Percentiles rank a stretch among this genome's conserved stretches.
phyloP scores from a whole-genome alignment of 2,888 invertebrate species.

The Ligdia adustata region DNA sequence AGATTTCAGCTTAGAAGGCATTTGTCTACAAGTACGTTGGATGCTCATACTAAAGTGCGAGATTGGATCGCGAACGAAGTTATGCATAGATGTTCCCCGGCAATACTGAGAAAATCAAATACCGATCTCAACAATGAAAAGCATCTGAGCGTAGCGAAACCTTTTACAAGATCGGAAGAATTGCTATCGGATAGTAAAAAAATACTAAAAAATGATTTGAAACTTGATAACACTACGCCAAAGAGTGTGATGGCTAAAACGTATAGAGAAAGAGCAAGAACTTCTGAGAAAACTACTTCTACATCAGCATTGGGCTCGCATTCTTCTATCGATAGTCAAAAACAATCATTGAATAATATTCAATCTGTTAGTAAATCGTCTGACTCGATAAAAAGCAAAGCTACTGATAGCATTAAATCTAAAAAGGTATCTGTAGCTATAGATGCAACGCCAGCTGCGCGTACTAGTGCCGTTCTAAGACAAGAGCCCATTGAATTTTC shows the following conservation, averaged over 20 bases:
- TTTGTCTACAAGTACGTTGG: constrained; percentile 91
- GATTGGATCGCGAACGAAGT: constrained; percentile 94
- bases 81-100: constrained; percentile 88
- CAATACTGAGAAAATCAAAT: constrained; percentile 83
- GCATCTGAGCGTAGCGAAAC: constrained; percentile 52
- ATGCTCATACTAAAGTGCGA: constrained; percentile 93
- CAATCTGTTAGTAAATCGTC: constrained; percentile 68
- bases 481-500: constrained; percentile 91
- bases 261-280: constrained; percentile 57
- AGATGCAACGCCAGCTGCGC: constrained; percentile 90
- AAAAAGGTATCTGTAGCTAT: constrained; percentile 90
- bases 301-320: constrained; percentile 76
- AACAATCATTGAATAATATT: constrained; percentile 53
- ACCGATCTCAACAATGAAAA: constrained; percentile 65
- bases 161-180: constrained; percentile 76
- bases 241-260: constrained; percentile 52
- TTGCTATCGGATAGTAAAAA: constrained; percentile 65
- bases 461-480: constrained; percentile 88
- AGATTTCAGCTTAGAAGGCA: constrained; percentile 87
- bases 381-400: constrained; percentile 73
- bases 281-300: constrained; percentile 76
- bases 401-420: constrained; percentile 74
- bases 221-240: constrained; percentile 46
- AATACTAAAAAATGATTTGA: constrained; percentile 49
- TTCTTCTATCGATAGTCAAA: constrained; percentile 68